Conservation (phyloP, 2,797 vertebrate species). For the Catharus ustulatus region DNA sequence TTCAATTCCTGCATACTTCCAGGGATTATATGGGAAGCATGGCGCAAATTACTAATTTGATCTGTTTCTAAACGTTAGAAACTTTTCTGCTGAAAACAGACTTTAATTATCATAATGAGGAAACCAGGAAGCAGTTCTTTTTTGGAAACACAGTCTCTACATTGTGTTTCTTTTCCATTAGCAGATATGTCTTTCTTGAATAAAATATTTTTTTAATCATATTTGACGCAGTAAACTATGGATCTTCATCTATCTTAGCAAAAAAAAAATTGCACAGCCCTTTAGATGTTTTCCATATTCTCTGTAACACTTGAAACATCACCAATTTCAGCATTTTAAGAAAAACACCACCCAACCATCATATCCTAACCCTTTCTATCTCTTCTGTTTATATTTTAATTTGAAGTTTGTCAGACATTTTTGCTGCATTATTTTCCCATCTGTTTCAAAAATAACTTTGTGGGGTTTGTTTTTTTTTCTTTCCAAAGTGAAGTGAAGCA, state of each 20-base stretch:
- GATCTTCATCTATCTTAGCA: background rate
- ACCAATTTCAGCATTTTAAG: background rate
- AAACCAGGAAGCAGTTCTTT: background rate
- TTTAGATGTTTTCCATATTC: background rate
- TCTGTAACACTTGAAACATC: background rate
- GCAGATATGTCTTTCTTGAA: background rate
- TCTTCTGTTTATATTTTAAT: background rate
- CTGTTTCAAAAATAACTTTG: background rate
- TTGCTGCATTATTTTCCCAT: background rate
- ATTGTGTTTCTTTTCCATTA: background rate
- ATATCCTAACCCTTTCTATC: background rate
- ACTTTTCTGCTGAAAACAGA: background rate
- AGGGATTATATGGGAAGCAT: background rate
- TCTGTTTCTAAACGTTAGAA: background rate
- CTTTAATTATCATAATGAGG: background rate
- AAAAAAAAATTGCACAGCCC: background rate
- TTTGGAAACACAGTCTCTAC: background rate
- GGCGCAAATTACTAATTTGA: background rate
- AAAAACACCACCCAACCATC: background rate
- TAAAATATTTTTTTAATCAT: background rate
- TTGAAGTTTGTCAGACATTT: background rate
- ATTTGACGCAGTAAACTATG: background rate
- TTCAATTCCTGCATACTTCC: background rate
- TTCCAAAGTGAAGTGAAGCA: slow-evolving; percentile 32
- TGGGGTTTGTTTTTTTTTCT: background rate